Evolutionary conservation across 2,797 vertebrate genomes (phyloP).

Genomic region (Lithobates pipiens): DNA sequence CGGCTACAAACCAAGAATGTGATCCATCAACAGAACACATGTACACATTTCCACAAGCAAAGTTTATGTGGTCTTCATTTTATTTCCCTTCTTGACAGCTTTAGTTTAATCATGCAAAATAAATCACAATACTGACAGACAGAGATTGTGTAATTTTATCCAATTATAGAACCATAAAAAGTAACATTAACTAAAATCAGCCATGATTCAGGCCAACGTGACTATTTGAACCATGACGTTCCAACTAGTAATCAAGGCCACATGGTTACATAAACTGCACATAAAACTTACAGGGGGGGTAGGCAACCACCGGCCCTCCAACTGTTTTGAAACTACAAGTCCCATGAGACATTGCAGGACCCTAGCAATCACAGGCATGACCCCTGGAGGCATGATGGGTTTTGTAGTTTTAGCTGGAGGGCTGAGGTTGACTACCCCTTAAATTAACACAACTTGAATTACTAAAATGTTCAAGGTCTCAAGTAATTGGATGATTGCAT

Average conservation of each 20-base stretch:
- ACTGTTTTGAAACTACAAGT: no score
- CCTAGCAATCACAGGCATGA: no score
- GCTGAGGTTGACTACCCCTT: no score
- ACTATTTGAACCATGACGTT: slow-evolving; percentile 23
- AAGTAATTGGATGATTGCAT: not conserved
- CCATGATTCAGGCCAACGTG: not conserved
- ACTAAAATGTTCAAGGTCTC: not conserved
- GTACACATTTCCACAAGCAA: not conserved
- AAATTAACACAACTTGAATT: not conserved
- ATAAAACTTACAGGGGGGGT: not conserved
- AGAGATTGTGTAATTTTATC: not conserved
- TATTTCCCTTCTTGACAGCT: no score
- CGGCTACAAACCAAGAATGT: not conserved
- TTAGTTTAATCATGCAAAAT: not conserved
- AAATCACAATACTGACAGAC: not conserved
- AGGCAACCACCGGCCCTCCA: no score
- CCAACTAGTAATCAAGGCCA: slow-evolving; percentile 22
- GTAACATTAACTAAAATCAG: not conserved
- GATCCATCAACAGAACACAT: not conserved
- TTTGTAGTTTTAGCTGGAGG: no score
- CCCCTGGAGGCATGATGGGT: no score
- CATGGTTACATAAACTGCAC: slow-evolving; percentile 16
- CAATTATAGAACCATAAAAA: not conserved
- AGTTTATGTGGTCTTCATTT: not conserved
- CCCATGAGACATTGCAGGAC: no score